Evolutionary conservation across 2,888 invertebrate species (phyloP).

Genomic region (Noctua janthina): DNA sequence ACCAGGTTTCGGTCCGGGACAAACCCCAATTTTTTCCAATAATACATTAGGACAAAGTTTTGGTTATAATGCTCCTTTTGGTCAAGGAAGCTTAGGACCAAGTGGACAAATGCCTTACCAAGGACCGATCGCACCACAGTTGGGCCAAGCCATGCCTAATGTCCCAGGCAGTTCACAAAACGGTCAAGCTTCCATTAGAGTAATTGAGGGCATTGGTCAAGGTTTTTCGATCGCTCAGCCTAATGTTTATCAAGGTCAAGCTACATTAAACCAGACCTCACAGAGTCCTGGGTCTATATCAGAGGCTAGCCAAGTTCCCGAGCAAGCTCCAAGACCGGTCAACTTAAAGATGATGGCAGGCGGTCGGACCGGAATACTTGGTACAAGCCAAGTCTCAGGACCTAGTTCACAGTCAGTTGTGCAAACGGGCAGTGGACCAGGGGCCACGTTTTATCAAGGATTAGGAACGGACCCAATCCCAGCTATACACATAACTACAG

Average conservation of each 20-base stretch:
- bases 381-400: slow-evolving; percentile 48
- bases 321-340: not conserved
- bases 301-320: slow-evolving; percentile 28
- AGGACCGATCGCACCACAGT: not conserved
- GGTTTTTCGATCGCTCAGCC: not conserved
- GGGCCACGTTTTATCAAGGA: not conserved
- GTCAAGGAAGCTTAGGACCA: not conserved
- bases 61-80: not conserved
- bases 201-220: slow-evolving; percentile 5
- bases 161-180: not conserved
- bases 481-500: slow-evolving; percentile 24
- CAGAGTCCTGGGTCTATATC: slow-evolving; percentile 18
- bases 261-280: slow-evolving; percentile 30
- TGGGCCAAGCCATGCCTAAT: not conserved
- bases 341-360: slow-evolving; percentile 29
- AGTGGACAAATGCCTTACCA: not conserved
- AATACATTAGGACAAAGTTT: not conserved
- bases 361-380: slow-evolving; percentile 33
- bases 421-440: not conserved
- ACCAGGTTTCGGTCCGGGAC: not conserved
- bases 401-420: slow-evolving; percentile 5
- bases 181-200: slow-evolving; percentile 19
- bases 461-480: not conserved
- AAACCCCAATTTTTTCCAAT: not conserved
- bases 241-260: not conserved